A percentile compares a stretch with the other conserved stretches of the same genome.
Conservation (phyloP, 2,113 vertebrate species). For the Bombycilla garrulus region DNA sequence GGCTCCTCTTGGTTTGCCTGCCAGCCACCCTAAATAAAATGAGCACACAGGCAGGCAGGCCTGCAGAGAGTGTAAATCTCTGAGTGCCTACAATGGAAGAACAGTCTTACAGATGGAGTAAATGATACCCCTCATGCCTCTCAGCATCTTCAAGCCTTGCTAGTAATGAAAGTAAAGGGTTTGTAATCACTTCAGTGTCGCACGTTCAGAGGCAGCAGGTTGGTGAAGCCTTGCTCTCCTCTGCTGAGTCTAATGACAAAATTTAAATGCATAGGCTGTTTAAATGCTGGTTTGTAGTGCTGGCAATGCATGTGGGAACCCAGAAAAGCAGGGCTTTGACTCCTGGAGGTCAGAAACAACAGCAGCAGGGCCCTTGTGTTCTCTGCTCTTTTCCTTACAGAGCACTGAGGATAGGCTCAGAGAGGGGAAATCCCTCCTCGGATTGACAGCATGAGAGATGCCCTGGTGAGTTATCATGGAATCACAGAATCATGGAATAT, state of each 20-base stretch:
- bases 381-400: not conserved
- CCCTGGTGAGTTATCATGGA: not conserved
- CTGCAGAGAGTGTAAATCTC: not conserved
- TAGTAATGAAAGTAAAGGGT: not conserved
- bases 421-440: rapidly evolving
- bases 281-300: not conserved
- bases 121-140: not conserved
- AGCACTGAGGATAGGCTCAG: not conserved
- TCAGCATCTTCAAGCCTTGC: not conserved
- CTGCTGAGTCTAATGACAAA: not conserved
- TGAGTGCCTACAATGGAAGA: not conserved
- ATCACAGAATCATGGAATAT: not conserved
- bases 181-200: not conserved
- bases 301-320: not conserved
- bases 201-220: not conserved
- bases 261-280: constrained; percentile 11
- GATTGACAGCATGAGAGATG: not conserved
- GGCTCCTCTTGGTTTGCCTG: not conserved
- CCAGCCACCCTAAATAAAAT: not conserved
- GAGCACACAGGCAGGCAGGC: not conserved
- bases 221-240: not conserved
- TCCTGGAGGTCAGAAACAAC: not conserved
- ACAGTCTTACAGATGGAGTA: not conserved
- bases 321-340: not conserved
- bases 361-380: not conserved